Percentiles rank a stretch among this genome's conserved stretches.
These are phyloP conservation scores for Troides aeacus DNA, from an alignment of 2,888 invertebrate species.

Conservation along the genomic window DNA sequence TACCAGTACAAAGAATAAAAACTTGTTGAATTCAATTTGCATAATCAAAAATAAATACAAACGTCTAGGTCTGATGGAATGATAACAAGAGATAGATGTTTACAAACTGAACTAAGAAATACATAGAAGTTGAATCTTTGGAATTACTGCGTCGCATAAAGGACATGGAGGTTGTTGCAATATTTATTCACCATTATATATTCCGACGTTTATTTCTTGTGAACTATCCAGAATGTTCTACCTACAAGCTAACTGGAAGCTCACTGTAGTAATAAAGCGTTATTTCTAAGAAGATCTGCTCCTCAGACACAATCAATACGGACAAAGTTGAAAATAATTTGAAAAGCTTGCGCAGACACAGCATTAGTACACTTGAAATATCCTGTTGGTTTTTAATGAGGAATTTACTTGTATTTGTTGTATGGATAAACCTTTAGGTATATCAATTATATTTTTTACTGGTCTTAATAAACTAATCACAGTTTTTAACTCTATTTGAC, in stretches of 20 bases:
- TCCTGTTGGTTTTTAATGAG: not conserved
- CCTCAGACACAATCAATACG: not conserved
- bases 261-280: conserved; percentile 1
- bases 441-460: not conserved
- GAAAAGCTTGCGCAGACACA: not conserved
- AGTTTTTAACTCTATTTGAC: not conserved
- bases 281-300: not conserved
- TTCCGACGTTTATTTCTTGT: not conserved
- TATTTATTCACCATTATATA: conserved; percentile 3
- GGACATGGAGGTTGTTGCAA: not conserved
- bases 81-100: conserved; percentile 17
- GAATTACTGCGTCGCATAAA: not conserved
- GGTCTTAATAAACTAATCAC: not conserved
- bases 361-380: not conserved
- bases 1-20: not conserved
- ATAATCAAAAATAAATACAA: conserved; percentile 2
- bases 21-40: not conserved
- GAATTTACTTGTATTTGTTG: not conserved
- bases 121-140: not conserved
- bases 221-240: not conserved
- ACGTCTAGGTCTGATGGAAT: conserved; percentile 12
- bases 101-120: conserved; percentile 4
- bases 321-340: not conserved
- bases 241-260: not conserved
- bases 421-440: not conserved